Base-by-base conservation (phyloP, 2,797 vertebrate genomes). In the Enteromius unitaeniatus region DNA sequence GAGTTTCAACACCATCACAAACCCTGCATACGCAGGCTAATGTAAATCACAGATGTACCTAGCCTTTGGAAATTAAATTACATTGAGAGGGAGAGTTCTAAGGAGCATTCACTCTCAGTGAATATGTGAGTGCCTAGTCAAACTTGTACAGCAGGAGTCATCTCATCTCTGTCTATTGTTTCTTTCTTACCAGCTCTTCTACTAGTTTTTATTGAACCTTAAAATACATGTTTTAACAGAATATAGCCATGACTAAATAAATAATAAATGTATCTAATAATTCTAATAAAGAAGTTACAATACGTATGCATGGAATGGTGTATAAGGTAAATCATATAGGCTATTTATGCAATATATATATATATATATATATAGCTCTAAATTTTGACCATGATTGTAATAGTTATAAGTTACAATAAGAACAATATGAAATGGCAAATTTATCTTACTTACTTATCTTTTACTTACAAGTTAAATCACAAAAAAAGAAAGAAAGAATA, bases 41-140 rank as follows among this genome's bases (percentile, higher is more conserved):
- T 89, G 84, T 89, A 90, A 92, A 93, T 90, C 76, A 88, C 90
- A 91, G 85, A 91, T 91, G 90, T 88, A 84, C 28, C 65, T 86
- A 90, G 85, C n/a, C 89, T 88, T 86, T 84, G 87, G 89, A 90
- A 90, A 89, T 88, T 88, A 87, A 85, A 85, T 72, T 77, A 84
- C 28, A 28, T 64, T 77, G 79, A 84, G 83, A 78, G 49, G 68
- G 74, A 80, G 64, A 88, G 83, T 82, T 87, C 47, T 68, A 23
- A 11, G 34, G 28, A n/a, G 47, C 15, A 67, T 23, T 68, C 82
- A 55, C 37, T 37, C n/a, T 76, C 70, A 73, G 11, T 72, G 6
- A 23, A 70, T 19, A 69, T 26, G 26, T 28, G 19, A 42, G 42
- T 3, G 23, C 15, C 37, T 40, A 45, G 19, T 60, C 37, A 62